Evolutionary conservation across 2,797 vertebrate genomes (phyloP).

Genomic region (Squalus acanthias): DNA sequence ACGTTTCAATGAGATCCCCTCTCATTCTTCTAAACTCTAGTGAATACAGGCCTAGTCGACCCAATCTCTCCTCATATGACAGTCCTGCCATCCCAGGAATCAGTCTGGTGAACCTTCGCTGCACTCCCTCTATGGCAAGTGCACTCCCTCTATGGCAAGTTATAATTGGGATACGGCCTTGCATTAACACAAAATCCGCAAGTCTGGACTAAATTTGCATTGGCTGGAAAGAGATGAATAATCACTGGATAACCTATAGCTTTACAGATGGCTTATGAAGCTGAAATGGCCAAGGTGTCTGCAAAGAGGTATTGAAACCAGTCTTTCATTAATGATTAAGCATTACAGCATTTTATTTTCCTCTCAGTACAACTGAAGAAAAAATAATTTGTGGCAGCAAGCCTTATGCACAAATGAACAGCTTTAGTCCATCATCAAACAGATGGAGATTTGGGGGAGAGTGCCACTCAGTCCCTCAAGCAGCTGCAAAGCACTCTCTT

Average conservation of each 20-base stretch:
- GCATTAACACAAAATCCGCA: neutral
- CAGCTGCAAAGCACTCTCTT: neutral
- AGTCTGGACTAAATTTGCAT: neutral
- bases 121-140: too few species aligned
- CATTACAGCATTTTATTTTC: neutral
- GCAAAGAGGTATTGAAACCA: neutral
- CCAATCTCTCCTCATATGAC: too few species aligned
- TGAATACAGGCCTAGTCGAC: too few species aligned
- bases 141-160: too few species aligned
- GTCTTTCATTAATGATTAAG: neutral
- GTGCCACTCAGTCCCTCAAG: neutral
- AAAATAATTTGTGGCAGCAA: neutral
- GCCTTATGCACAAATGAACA: neutral
- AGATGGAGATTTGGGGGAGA: conserved; percentile 2
- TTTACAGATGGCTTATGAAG: neutral
- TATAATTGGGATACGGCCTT: neutral
- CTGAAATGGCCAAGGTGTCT: neutral
- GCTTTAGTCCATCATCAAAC: neutral
- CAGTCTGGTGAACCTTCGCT: too few species aligned
- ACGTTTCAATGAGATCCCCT: too few species aligned
- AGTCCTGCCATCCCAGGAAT: too few species aligned
- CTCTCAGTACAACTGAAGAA: neutral
- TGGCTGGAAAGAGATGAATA: neutral
- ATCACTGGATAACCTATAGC: neutral
- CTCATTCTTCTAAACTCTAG: too few species aligned